phyloP scores from a whole-genome alignment of 2,797 vertebrate species.

The Borostomias antarcticus region DNA sequence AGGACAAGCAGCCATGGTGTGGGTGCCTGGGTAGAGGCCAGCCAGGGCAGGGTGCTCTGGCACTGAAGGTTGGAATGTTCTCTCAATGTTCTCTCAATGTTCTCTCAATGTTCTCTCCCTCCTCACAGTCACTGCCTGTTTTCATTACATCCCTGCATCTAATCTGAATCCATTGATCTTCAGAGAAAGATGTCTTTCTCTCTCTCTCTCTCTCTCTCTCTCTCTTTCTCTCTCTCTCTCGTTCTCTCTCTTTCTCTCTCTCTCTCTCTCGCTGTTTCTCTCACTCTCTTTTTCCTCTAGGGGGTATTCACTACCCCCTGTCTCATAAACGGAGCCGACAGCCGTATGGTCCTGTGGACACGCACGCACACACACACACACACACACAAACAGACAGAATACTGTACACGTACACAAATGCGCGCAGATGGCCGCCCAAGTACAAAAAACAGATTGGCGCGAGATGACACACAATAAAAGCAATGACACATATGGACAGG shows the following conservation, averaged over 20 bases:
- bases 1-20: not conserved
- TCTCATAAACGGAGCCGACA: constrained; percentile 5
- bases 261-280: not conserved
- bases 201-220: not conserved
- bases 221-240: too few relatives aligned
- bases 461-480: not conserved
- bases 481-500: not conserved
- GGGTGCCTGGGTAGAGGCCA: not conserved
- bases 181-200: not conserved
- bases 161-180: constrained; percentile 26
- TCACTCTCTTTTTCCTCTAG: not conserved
- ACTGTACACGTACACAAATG: constrained; percentile 2
- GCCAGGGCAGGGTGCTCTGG: constrained; percentile 11
- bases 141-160: constrained; percentile 23
- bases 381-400: not conserved
- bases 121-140: not conserved
- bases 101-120: too few relatives aligned
- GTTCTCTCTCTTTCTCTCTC: too few relatives aligned
- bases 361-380: not conserved
- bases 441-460: not conserved
- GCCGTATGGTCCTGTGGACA: constrained; percentile 12
- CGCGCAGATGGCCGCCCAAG: not conserved
- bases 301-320: too few relatives aligned
- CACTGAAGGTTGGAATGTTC: constrained; percentile 1
- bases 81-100: too few relatives aligned